Evolutionary conservation across 1,140 invertebrate species (phyloP).

Genomic region (Ceratoteleas bidentatus): DNA sequence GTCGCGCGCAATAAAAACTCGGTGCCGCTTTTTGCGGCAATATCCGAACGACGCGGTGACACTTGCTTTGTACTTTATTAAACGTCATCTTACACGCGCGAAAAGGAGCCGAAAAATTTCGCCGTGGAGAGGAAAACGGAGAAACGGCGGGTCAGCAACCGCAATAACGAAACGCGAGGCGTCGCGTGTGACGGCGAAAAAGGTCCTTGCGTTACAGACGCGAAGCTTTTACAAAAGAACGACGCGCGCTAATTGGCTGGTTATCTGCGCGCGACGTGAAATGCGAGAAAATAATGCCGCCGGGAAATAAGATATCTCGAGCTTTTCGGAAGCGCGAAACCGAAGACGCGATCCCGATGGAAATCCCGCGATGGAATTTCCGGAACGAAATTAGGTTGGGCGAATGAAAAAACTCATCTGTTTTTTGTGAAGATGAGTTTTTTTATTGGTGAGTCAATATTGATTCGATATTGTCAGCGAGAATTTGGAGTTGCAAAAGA

Average conservation of each 20-base stretch:
- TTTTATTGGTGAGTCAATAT: too few species aligned
- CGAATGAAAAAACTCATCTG: too few species aligned
- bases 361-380: neutral
- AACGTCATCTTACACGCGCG: slow-evolving; percentile 51
- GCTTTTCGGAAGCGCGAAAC: neutral
- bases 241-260: slow-evolving; percentile 53
- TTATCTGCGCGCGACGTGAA: slow-evolving; percentile 35
- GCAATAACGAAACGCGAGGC: slow-evolving; percentile 42
- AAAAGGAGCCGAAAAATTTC: slow-evolving; percentile 22
- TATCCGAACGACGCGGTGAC: slow-evolving; percentile 34
- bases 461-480: too few species aligned
- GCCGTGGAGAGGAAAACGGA: slow-evolving; percentile 25
- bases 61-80: slow-evolving; percentile 53
- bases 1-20: slow-evolving; percentile 10
- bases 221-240: slow-evolving; percentile 31
- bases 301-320: slow-evolving; percentile 32
- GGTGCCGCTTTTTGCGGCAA: slow-evolving; percentile 21
- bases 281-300: slow-evolving; percentile 28
- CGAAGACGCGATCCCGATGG: neutral
- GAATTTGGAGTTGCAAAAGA: too few species aligned
- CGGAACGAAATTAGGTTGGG: too few species aligned
- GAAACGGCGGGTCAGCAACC: slow-evolving; percentile 46
- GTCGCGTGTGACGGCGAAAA: slow-evolving; percentile 39
- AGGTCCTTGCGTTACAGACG: slow-evolving; percentile 44
- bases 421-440: too few species aligned